Evolutionary conservation across 2,888 invertebrate species (phyloP).

Genomic region (Epinotia bilunana): DNA sequence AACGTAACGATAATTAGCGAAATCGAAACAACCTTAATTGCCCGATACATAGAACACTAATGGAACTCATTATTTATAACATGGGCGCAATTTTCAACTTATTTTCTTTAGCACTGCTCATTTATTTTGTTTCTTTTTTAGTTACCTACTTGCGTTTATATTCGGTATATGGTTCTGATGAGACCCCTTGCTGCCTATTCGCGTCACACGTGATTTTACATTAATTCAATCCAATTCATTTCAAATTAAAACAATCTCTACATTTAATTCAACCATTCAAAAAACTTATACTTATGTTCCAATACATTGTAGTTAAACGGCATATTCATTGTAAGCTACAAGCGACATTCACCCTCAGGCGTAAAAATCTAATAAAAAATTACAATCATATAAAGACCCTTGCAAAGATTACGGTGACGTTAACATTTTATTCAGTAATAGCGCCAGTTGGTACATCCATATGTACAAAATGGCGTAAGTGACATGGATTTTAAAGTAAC

Average conservation of each 20-base stretch:
- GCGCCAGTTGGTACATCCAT: slow-evolving; percentile 17
- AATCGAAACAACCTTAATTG: slow-evolving; percentile 28
- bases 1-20: slow-evolving; percentile 21
- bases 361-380: slow-evolving; percentile 22
- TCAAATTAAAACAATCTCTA: too few relatives aligned
- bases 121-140: background rate
- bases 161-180: background rate
- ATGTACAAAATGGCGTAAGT: background rate
- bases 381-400: slow-evolving; percentile 33
- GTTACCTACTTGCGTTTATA: background rate
- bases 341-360: slow-evolving; percentile 12
- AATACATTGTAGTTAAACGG: background rate
- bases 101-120: slow-evolving; percentile 39
- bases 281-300: background rate
- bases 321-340: slow-evolving; percentile 4
- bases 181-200: too few relatives aligned
- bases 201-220: too few relatives aligned
- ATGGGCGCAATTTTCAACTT: slow-evolving; percentile 53
- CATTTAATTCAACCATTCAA: background rate
- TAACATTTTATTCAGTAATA: slow-evolving; percentile 32
- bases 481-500: background rate
- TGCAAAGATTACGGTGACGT: slow-evolving; percentile 26
- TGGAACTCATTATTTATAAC: slow-evolving; percentile 56
- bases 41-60: slow-evolving; percentile 40
- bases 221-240: too few relatives aligned